phyloP scores from a whole-genome alignment of 2,888 invertebrate species.

The Corbicula japonica region DNA sequence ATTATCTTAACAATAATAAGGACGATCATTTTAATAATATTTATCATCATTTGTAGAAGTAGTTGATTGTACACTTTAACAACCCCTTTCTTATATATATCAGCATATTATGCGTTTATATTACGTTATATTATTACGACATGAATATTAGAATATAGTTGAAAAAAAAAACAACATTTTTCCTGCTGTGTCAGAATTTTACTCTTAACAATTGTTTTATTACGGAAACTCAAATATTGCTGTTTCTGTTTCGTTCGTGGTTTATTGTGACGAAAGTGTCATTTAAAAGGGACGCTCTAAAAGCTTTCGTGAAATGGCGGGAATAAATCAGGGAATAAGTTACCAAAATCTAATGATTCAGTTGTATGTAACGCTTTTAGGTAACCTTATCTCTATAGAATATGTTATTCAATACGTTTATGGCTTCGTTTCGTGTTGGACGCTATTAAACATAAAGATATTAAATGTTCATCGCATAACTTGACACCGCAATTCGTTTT shows the following conservation, averaged over 20 bases:
- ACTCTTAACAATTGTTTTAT: too few species aligned
- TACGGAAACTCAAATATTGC: too few species aligned
- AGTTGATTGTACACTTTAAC: too few species aligned
- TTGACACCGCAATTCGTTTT: slow-evolving; percentile 29
- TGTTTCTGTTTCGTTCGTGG: too few species aligned
- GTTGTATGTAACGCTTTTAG: slow-evolving; percentile 29
- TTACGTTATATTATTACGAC: slow-evolving; percentile 7
- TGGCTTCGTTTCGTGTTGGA: slow-evolving; percentile 45
- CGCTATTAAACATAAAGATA: slow-evolving; percentile 47
- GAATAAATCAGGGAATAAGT: slow-evolving; percentile 12
- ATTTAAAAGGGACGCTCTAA: slow-evolving; percentile 26
- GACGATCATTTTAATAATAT: too few species aligned
- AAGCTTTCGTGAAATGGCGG: slow-evolving; percentile 17
- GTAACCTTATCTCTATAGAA: slow-evolving; percentile 33
- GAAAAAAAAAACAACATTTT: background rate
- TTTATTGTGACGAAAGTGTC: too few species aligned
- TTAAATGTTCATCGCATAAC: slow-evolving; percentile 49
- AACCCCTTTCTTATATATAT: too few species aligned
- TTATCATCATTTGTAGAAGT: too few species aligned
- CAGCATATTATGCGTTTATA: too few species aligned
- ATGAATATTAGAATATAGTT: background rate
- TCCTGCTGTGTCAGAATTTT: background rate
- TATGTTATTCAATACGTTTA: slow-evolving; percentile 42
- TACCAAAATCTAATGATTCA: slow-evolving; percentile 29
- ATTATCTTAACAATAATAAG: too few species aligned